Evolutionary conservation across 1,140 invertebrate genomes (phyloP).

Genomic region (Sogatella furcifera): DNA sequence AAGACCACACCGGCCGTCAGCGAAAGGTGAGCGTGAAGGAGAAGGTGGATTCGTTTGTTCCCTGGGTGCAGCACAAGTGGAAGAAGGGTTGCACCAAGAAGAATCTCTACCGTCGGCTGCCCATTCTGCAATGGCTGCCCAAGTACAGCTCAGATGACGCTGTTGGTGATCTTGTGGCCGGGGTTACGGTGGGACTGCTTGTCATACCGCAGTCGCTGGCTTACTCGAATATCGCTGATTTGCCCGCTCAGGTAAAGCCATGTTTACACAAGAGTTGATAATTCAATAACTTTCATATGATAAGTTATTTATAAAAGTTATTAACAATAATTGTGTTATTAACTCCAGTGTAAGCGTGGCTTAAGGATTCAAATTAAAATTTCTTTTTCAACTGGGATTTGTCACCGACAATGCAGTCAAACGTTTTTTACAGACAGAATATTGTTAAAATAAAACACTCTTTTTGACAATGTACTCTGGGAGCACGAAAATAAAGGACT

Average conservation of each 20-base stretch:
- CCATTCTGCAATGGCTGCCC: constrained; percentile 61
- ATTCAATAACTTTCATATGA: too few relatives aligned
- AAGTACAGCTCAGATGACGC: constrained; percentile 54
- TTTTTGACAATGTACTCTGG: too few relatives aligned
- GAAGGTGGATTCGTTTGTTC: constrained; percentile 24
- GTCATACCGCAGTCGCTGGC: constrained; percentile 72
- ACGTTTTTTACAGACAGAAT: too few relatives aligned
- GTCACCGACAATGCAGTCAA: too few relatives aligned
- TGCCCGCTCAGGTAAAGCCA: constrained; percentile 50
- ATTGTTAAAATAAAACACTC: too few relatives aligned
- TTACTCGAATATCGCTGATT: constrained; percentile 71
- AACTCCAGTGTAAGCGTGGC: too few relatives aligned
- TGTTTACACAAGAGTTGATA: too few relatives aligned
- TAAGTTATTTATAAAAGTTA: too few relatives aligned
- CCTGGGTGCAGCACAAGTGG: constrained; percentile 31
- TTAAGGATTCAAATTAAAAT: too few relatives aligned
- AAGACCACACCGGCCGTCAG: constrained; percentile 29
- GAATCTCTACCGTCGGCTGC: constrained; percentile 54
- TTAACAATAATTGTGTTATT: too few relatives aligned
- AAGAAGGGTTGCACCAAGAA: constrained; percentile 44
- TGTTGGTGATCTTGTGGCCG: constrained; percentile 70
- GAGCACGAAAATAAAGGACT: too few relatives aligned
- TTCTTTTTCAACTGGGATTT: too few relatives aligned
- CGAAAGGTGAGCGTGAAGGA: constrained; percentile 27
- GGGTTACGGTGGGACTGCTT: constrained; percentile 75